Evolutionary conservation across 1,140 invertebrate genomes (phyloP), one percentile per base, ranked within the genome.

Genomic region (Octopus bimaculoides): DNA sequence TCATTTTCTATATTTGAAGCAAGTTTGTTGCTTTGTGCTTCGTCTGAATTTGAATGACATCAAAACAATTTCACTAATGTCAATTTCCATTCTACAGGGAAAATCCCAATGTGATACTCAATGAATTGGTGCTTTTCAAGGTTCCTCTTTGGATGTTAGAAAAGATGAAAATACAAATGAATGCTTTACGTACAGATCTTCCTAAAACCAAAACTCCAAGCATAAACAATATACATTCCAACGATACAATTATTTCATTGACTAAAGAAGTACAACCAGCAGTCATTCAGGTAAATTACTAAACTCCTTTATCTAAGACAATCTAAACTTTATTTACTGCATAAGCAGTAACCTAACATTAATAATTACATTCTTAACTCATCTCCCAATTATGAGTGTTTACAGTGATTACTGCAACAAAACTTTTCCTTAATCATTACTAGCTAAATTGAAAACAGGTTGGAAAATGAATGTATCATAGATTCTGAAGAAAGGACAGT

Each of bases 91-190:
- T 81, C 84, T 85, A 71, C 82, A 91, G 92, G 85, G 92, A 93
- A 84, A 94, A 90, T 85, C 92, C 93, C 10, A 88, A 86, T 88
- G 91, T 94, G 55, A 90, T 93, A 85, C 89, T 93, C 74, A 91
- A 93, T 82, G 93, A 94, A 85, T 89, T 95, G 79, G 92, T 92
- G 76, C 94, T 94, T 4, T 95, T 95, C 87, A 92, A 92, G 87
- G 93, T 93, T 4, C 94, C 94, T 41, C 91, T 92, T 8, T 94
- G 93, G 88, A 94, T 95, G 92, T 84, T 94, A 10, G 91, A 92
- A 80, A 95, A 95, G 90, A 94, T 95, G 86, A 87, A 87, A 77
- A 77, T 78, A 52, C 86, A 88, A 61, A 91, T 91, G 91, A 79
- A 82, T 8, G 82, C 85, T 7, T 82, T 88, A 81, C 83, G 90